Percentiles rank a stretch among this genome's conserved stretches.
Evolutionary conservation across 1,140 invertebrate species (phyloP).

Genomic region (Thalassaphorura encarpata): DNA sequence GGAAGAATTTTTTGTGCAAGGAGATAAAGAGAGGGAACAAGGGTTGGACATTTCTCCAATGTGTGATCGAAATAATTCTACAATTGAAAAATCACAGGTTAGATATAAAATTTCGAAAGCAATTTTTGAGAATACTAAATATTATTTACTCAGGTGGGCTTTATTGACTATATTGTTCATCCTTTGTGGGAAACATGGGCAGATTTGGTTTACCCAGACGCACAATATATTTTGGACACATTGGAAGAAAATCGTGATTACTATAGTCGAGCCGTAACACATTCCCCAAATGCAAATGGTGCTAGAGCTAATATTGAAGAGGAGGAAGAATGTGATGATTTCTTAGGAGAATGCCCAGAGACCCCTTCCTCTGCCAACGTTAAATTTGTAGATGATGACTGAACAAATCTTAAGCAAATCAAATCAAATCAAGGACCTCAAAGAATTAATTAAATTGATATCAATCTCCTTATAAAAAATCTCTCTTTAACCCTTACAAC

Average conservation of each 20-base stretch:
- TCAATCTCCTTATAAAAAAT: too few species aligned
- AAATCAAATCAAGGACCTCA: too few species aligned
- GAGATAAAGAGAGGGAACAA: slow-evolving; percentile 81
- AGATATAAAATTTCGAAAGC: slow-evolving; percentile 1
- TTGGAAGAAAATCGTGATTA: slow-evolving; percentile 97
- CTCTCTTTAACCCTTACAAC: too few species aligned
- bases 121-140: background rate
- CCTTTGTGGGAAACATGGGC: slow-evolving; percentile 99
- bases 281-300: too few species aligned
- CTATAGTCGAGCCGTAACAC: slow-evolving; percentile 70
- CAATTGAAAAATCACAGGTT: slow-evolving; percentile 93
- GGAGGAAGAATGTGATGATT: too few species aligned
- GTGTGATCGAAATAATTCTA: slow-evolving; percentile 91
- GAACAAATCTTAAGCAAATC: too few species aligned
- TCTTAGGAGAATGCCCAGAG: too few species aligned
- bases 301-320: too few species aligned
- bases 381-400: too few species aligned
- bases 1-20: slow-evolving; percentile 97
- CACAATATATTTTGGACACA: slow-evolving; percentile 93
- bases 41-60: slow-evolving; percentile 94
- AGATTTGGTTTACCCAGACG: slow-evolving; percentile 95
- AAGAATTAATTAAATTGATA: too few species aligned
- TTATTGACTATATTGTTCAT: slow-evolving; percentile 99
- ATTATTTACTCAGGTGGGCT: slow-evolving; percentile 64
- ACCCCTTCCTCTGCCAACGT: too few species aligned